These are phyloP conservation scores for Sebastes steindachneri DNA, from an alignment of 2,797 vertebrate genomes.

Conservation along the genomic window DNA sequence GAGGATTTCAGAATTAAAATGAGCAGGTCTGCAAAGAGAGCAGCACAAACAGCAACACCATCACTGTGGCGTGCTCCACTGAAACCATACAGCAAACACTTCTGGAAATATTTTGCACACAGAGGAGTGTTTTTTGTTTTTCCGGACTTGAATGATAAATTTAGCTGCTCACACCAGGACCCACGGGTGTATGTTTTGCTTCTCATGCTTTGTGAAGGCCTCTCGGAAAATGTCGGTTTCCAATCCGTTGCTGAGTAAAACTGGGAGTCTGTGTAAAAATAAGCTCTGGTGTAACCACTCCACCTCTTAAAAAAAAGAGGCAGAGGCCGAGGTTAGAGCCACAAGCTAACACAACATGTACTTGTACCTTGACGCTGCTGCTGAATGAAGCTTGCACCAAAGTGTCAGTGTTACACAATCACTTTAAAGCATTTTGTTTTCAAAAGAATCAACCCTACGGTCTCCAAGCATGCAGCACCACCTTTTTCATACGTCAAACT, in stretches of 20 bases:
- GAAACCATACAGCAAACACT: constrained; percentile 1
- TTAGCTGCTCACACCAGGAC: background rate
- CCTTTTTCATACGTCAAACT: background rate
- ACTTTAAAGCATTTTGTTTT: background rate
- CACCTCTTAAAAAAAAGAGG: background rate
- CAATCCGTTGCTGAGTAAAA: background rate
- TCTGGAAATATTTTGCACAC: background rate
- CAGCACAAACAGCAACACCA: constrained; percentile 27
- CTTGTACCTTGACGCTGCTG: constrained; percentile 4
- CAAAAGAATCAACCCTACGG: background rate
- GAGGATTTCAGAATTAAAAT: constrained; percentile 84
- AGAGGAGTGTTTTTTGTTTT: background rate
- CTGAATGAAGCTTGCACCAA: constrained; percentile 11
- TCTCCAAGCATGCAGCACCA: background rate
- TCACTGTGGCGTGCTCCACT: background rate
- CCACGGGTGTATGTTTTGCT: background rate
- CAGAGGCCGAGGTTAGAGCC: background rate
- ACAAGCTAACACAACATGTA: background rate
- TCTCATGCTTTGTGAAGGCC: background rate
- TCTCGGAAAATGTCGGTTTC: background rate
- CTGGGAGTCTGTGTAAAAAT: background rate
- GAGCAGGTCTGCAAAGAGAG: constrained; percentile 44
- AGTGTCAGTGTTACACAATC: constrained; percentile 28
- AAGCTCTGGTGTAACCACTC: background rate
- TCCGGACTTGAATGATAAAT: background rate